Conservation (phyloP, 2,888 invertebrate genomes). For the Ormia ochracea region DNA sequence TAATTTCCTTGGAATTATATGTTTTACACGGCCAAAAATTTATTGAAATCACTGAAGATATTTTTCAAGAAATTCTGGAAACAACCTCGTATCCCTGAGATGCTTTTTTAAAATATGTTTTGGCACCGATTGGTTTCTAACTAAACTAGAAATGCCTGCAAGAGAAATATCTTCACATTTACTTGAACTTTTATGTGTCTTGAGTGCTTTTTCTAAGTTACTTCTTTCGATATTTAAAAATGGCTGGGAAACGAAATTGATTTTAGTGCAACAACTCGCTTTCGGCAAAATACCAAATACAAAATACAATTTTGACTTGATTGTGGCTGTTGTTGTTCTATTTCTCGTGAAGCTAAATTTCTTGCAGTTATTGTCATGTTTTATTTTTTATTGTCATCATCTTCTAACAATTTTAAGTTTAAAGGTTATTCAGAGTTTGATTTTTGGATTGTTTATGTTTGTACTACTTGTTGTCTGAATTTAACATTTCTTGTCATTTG, state of each 20-base stretch:
- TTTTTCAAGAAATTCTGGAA: no score
- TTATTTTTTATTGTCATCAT: constrained; percentile 47
- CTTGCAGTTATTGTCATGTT: not conserved
- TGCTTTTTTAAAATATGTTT: no score
- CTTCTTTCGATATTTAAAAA: constrained; percentile 2
- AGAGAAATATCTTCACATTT: not conserved
- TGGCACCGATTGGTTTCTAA: no score
- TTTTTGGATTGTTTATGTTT: constrained; percentile 20
- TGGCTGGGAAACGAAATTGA: not conserved
- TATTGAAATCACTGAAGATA: no score
- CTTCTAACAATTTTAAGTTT: constrained; percentile 49
- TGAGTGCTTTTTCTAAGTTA: not conserved
- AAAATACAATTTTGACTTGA: constrained; percentile 30
- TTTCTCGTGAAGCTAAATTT: constrained; percentile 1
- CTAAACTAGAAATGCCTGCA: not conserved
- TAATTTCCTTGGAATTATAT: no score
- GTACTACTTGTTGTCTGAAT: not conserved
- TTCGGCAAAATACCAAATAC: constrained; percentile 18
- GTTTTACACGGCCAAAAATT: no score
- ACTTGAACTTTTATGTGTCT: constrained; percentile 3
- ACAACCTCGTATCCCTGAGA: no score
- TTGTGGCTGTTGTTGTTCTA: constrained; percentile 10
- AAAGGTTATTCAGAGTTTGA: constrained; percentile 49
- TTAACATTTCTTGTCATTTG: constrained; percentile 35
- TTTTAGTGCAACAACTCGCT: not conserved